Percentiles rank a stretch among this genome's conserved stretches.
Evolutionary conservation across 2,113 vertebrate species (phyloP).

Genomic region (Pluvianellus socialis): DNA sequence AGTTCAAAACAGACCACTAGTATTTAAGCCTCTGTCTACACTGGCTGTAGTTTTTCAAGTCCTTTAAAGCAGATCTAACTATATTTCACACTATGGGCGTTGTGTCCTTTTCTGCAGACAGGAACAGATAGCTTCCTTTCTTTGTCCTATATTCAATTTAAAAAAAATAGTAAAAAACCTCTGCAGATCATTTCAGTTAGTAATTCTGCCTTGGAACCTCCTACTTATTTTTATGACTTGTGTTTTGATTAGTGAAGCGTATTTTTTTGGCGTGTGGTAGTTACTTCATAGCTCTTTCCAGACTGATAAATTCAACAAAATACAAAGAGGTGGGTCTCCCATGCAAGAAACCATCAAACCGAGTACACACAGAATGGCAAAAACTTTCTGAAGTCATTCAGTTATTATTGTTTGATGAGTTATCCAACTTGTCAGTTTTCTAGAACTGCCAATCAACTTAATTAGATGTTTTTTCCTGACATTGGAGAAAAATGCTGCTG

Average conservation of each 20-base stretch:
- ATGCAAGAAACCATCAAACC: not conserved
- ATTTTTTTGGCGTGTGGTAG: not conserved
- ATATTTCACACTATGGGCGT: not conserved
- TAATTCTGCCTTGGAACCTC: not conserved
- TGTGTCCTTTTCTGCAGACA: not conserved
- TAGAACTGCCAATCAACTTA: conserved; percentile 12
- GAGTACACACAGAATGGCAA: not conserved
- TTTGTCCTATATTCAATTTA: not conserved
- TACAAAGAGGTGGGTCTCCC: not conserved
- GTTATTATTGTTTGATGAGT: not conserved
- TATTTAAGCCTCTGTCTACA: not conserved
- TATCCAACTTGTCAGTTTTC: not conserved
- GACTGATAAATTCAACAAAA: not conserved
- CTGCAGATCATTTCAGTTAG: not conserved
- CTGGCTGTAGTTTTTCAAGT: accelerated
- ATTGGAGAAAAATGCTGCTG: not conserved
- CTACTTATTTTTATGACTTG: not conserved
- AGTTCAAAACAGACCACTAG: not conserved
- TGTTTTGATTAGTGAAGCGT: not conserved
- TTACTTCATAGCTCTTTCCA: not conserved
- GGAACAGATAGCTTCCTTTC: conserved; percentile 17
- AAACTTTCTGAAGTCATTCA: not conserved
- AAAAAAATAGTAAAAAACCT: not conserved
- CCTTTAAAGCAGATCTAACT: not conserved
- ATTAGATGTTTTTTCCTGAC: not conserved